A percentile compares a stretch with the other conserved stretches of the same genome.
Conservation (phyloP, 2,888 invertebrate genomes). For the Apoda limacodes region DNA sequence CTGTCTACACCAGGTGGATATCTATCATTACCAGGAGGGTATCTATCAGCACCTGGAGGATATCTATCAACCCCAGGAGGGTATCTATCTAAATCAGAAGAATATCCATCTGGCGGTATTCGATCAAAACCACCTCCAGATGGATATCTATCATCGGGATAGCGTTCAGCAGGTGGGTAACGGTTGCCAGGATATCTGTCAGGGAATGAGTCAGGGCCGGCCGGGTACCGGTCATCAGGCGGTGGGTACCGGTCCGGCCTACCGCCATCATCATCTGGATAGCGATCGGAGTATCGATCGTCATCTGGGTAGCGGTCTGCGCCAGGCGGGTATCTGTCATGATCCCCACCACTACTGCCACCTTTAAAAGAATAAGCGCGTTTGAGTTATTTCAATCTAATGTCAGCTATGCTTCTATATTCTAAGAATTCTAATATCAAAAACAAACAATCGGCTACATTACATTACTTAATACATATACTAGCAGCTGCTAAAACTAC, state of each 20-base stretch:
- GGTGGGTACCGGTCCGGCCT: constrained; percentile 62
- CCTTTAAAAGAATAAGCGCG: constrained; percentile 51
- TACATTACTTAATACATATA: too few relatives aligned
- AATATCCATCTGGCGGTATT: constrained; percentile 68
- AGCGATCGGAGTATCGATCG: constrained; percentile 54
- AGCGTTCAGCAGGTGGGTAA: constrained; percentile 35
- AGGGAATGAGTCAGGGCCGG: constrained; percentile 47
- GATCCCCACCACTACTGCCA: constrained; percentile 44
- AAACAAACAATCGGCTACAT: too few relatives aligned
- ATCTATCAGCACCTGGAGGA: constrained; percentile 51
- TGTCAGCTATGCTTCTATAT: too few relatives aligned
- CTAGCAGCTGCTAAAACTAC: too few relatives aligned
- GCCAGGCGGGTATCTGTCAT: constrained; percentile 53
- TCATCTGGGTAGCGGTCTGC: constrained; percentile 59
- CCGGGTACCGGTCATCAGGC: constrained; percentile 53
- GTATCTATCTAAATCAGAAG: constrained; percentile 54
- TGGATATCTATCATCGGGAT: constrained; percentile 62
- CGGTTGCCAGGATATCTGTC: constrained; percentile 39
- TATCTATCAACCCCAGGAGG: constrained; percentile 51
- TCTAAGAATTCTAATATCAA: too few relatives aligned
- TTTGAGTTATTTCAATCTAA: too few relatives aligned
- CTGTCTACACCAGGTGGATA: constrained; percentile 60
- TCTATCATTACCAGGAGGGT: constrained; percentile 55
- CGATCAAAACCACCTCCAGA: constrained; percentile 55
- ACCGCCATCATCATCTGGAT: constrained; percentile 46